Conservation (phyloP, 2,888 invertebrate genomes). For the Criorhina ranunculi region DNA sequence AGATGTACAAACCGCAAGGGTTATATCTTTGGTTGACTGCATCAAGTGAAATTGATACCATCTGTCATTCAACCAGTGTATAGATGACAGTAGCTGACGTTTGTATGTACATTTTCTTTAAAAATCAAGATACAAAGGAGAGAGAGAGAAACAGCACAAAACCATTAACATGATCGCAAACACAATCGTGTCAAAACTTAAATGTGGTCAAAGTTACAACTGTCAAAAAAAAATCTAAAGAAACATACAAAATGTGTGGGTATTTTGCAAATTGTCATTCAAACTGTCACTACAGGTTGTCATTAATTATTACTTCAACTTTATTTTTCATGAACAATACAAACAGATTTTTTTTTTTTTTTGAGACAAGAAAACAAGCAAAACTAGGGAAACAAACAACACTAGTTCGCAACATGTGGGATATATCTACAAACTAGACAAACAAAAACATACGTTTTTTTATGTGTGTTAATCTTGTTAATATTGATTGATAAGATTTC, state of each 20-base stretch:
- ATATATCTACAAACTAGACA: slow-evolving; percentile 44
- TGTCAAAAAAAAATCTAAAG: slow-evolving; percentile 33
- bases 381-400: slow-evolving; percentile 32
- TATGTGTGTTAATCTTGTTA: slow-evolving; percentile 40
- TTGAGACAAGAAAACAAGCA: slow-evolving; percentile 15
- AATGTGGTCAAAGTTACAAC: slow-evolving; percentile 27
- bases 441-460: slow-evolving; percentile 3
- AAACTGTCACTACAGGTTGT: slow-evolving; percentile 60
- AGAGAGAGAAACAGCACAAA: background rate
- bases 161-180: background rate
- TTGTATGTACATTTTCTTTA: background rate
- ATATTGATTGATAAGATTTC: slow-evolving; percentile 65
- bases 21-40: background rate
- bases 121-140: background rate
- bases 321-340: slow-evolving; percentile 5
- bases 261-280: slow-evolving; percentile 66
- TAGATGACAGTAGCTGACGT: no score
- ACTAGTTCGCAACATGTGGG: slow-evolving; percentile 7
- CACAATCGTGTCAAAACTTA: slow-evolving; percentile 3
- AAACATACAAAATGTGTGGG: slow-evolving; percentile 50
- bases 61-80: slow-evolving; percentile 39
- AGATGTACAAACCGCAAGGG: background rate
- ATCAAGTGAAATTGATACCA: slow-evolving; percentile 24
- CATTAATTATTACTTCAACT: slow-evolving; percentile 39
- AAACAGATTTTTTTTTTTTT: background rate